Percentiles rank a stretch among this genome's conserved stretches.
phyloP scores from a whole-genome alignment of 2,113 vertebrate genomes.

The Podarcis raffonei region DNA sequence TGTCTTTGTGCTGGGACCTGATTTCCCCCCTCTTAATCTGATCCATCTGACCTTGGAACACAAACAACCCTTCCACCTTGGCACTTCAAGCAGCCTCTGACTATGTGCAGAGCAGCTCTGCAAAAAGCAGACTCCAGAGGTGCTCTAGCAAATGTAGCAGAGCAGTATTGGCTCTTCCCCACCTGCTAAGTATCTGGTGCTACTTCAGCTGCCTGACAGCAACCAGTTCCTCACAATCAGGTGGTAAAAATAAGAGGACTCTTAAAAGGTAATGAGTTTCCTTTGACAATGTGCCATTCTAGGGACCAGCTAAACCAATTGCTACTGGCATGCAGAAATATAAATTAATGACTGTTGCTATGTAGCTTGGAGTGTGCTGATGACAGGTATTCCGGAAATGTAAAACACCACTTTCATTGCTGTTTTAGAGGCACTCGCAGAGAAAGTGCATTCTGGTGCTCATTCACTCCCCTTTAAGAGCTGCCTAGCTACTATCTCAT shows the following conservation, averaged over 20 bases:
- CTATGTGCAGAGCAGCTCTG: neutral
- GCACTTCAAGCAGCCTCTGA: neutral
- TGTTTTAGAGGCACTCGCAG: slow-evolving; percentile 39
- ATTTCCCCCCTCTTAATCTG: neutral
- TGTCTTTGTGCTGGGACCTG: neutral
- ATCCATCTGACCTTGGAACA: neutral
- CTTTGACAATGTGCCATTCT: neutral
- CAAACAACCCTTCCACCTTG: neutral
- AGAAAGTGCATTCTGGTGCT: slow-evolving; percentile 24
- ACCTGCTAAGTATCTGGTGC: neutral
- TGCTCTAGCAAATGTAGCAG: neutral
- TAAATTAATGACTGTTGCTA: neutral
- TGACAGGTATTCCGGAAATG: neutral
- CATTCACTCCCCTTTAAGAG: slow-evolving; percentile 55
- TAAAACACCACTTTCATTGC: neutral
- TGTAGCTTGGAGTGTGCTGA: neutral
- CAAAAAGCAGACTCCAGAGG: neutral
- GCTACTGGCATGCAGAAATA: neutral
- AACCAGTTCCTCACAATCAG: neutral
- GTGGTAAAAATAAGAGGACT: neutral
- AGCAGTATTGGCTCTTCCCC: neutral
- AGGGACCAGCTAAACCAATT: accelerated
- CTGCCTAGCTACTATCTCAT: slow-evolving; percentile 70
- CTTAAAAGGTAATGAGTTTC: accelerated
- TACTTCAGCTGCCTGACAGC: neutral